Conservation (phyloP, 2,888 invertebrate genomes). For the Gryllus longicercus region DNA sequence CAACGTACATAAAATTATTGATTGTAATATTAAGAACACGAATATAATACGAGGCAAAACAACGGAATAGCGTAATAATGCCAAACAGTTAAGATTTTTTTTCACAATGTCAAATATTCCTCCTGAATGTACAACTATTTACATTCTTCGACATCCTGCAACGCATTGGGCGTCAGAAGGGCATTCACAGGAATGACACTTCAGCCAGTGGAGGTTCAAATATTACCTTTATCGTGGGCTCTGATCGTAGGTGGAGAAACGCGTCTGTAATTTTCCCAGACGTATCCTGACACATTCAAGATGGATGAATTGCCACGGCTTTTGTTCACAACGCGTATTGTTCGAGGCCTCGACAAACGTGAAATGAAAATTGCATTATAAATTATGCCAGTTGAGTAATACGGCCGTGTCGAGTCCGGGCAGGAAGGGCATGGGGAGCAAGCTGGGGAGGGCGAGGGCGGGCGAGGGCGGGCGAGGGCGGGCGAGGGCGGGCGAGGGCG, state of each 20-base stretch:
- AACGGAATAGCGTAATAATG: too few species aligned
- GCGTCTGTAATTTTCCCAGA: not conserved
- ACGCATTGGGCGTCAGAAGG: too few species aligned
- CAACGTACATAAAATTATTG: too few species aligned
- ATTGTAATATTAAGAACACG: too few species aligned
- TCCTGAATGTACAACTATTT: too few species aligned
- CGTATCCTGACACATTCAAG: not conserved
- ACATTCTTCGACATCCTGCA: too few species aligned
- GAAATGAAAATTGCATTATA: conserved; percentile 17
- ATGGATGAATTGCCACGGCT: conserved; percentile 1
- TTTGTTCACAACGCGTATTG: not conserved
- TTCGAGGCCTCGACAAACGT: not conserved
- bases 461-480: too few species aligned
- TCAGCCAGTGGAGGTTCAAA: not conserved
- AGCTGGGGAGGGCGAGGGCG: too few species aligned
- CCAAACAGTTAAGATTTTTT: too few species aligned
- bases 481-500: too few species aligned
- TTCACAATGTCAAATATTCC: too few species aligned
- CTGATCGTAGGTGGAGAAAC: not conserved
- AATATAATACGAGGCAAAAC: too few species aligned
- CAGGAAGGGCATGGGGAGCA: not conserved
- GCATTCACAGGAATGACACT: not conserved
- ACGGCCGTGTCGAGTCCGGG: not conserved
- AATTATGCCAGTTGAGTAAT: not conserved
- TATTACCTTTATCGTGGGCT: not conserved